Percentiles rank a stretch among this genome's conserved stretches.
phyloP scores from a whole-genome alignment of 2,888 invertebrate species.

The Spodoptera picta region DNA sequence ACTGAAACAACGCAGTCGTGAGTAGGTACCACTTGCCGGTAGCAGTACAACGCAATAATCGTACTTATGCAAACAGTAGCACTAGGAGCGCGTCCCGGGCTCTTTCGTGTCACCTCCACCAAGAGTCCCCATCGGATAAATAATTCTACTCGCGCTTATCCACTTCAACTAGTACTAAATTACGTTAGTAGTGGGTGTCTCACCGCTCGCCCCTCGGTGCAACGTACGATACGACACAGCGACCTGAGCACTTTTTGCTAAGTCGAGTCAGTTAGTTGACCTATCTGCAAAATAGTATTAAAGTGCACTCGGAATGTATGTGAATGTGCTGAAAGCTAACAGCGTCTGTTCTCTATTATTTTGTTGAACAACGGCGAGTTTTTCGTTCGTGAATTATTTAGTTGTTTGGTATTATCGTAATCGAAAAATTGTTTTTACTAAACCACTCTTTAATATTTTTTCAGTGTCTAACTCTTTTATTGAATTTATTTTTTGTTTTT shows the following conservation, averaged over 20 bases:
- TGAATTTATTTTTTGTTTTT: no score
- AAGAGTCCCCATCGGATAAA: constrained; percentile 70
- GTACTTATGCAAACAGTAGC: constrained; percentile 32
- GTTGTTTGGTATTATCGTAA: not conserved
- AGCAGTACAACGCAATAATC: no score
- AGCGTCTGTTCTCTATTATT: constrained; percentile 31
- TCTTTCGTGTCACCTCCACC: constrained; percentile 57
- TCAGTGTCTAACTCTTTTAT: no score
- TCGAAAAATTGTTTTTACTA: constrained; percentile 1
- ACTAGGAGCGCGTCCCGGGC: constrained; percentile 37
- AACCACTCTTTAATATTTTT: not conserved
- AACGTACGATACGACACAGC: constrained; percentile 57
- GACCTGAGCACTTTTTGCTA: constrained; percentile 61
- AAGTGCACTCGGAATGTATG: constrained; percentile 39
- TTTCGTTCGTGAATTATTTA: constrained; percentile 18
- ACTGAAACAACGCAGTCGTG: no score
- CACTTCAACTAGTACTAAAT: constrained; percentile 75
- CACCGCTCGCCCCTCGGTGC: constrained; percentile 49
- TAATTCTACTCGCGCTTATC: constrained; percentile 78
- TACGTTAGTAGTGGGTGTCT: constrained; percentile 73
- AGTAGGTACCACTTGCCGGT: no score
- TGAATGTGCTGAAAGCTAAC: constrained; percentile 40
- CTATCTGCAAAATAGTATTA: constrained; percentile 51
- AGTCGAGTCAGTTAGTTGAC: constrained; percentile 51
- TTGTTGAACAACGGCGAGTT: constrained; percentile 16